phyloP scores from a whole-genome alignment of 2,113 vertebrate genomes.

The Ellobius talpinus region DNA sequence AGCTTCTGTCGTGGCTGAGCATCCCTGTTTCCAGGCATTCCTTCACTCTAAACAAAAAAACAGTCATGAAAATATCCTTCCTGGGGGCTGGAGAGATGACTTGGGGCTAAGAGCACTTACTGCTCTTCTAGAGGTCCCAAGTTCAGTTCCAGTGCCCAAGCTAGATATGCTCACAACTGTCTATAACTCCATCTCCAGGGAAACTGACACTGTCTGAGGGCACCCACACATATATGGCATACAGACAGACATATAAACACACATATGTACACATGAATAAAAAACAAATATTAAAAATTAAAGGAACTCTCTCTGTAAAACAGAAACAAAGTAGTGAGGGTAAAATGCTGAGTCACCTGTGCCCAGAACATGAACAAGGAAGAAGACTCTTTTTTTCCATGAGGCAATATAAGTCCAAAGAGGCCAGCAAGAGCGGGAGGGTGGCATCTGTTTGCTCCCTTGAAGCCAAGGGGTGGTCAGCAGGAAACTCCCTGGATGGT shows the following conservation, averaged over 20 bases:
- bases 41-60: neutral
- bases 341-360: neutral
- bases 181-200: neutral
- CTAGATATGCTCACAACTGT: neutral
- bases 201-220: neutral
- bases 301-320: neutral
- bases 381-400: neutral
- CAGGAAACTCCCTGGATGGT: neutral
- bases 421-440: neutral
- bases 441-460: neutral
- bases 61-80: neutral
- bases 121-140: neutral
- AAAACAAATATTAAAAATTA: neutral
- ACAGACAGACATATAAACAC: neutral
- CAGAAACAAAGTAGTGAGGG: neutral
- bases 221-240: neutral
- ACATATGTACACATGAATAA: neutral
- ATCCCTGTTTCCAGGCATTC: neutral
- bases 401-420: neutral
- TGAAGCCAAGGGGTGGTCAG: neutral
- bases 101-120: neutral
- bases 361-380: neutral
- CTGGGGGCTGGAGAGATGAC: neutral
- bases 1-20: neutral
- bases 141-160: neutral